phyloP scores from a whole-genome alignment of 2,888 invertebrate species.

The Uloborus plumipes region DNA sequence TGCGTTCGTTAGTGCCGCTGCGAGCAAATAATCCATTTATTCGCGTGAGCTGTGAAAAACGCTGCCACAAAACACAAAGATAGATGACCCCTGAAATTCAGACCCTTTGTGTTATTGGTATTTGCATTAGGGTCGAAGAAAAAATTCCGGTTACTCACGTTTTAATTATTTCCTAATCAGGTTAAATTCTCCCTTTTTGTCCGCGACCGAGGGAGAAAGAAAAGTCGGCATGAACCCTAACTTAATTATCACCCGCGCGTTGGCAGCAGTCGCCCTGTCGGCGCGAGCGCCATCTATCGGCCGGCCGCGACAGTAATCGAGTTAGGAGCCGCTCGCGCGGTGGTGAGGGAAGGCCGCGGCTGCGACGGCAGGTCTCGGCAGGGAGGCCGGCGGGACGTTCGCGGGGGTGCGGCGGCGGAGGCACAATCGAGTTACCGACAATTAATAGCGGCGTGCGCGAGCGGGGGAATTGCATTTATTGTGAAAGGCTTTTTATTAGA shows the following conservation, averaged over 20 bases:
- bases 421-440: slow-evolving; percentile 65
- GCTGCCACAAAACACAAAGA: slow-evolving; percentile 44
- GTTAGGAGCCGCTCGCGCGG: slow-evolving; percentile 21
- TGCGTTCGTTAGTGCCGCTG: too few species aligned
- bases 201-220: neutral
- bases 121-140: slow-evolving; percentile 47
- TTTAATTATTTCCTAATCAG: slow-evolving; percentile 64
- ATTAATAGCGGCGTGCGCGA: slow-evolving; percentile 62
- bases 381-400: slow-evolving; percentile 20
- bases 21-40: too few species aligned
- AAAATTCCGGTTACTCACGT: slow-evolving; percentile 53
- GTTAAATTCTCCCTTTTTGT: slow-evolving; percentile 40
- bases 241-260: slow-evolving; percentile 54
- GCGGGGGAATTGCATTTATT: slow-evolving; percentile 65
- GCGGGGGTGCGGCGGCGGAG: slow-evolving; percentile 11
- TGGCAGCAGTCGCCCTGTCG: neutral
- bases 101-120: slow-evolving; percentile 58
- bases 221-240: slow-evolving; percentile 26
- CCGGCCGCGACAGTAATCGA: slow-evolving; percentile 42
- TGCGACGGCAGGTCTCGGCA: slow-evolving; percentile 19
- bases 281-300: slow-evolving; percentile 59
- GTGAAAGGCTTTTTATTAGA: slow-evolving; percentile 67
- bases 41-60: too few species aligned
- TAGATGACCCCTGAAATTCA: slow-evolving; percentile 52
- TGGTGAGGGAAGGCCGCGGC: slow-evolving; percentile 19